phyloP scores from a whole-genome alignment of 1,140 invertebrate genomes.

The Neocloeon triangulifer region DNA sequence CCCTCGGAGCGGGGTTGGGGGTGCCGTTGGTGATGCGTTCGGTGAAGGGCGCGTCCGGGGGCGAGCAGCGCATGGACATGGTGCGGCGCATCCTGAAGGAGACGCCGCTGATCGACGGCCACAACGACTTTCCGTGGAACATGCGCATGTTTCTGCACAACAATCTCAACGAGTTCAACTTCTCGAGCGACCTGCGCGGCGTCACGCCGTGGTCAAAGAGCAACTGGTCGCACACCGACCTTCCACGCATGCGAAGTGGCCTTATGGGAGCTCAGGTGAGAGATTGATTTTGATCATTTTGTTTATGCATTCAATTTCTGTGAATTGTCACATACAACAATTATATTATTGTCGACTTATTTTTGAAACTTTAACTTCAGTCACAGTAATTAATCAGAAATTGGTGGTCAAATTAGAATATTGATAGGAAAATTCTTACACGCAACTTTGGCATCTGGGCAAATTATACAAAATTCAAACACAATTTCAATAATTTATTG shows the following conservation, averaged over 20 bases:
- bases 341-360: no score
- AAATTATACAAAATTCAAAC: no score
- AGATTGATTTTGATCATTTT: no score
- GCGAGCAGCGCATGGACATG: constrained; percentile 23
- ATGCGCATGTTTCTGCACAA: constrained; percentile 61
- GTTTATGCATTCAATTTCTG: no score
- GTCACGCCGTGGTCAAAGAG: constrained; percentile 57
- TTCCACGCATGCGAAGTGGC: constrained; percentile 56
- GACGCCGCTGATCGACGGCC: constrained; percentile 44
- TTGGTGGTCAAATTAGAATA: no score
- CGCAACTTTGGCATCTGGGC: no score
- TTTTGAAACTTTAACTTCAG: no score
- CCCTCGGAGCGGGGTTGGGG: constrained; percentile 22
- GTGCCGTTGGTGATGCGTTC: constrained; percentile 22
- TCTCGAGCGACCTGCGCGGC: constrained; percentile 45
- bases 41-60: constrained; percentile 10
- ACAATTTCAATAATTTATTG: no score
- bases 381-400: no score
- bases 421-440: no score
- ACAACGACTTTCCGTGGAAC: constrained; percentile 76
- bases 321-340: no score
- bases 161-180: constrained; percentile 52
- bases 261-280: constrained; percentile 64
- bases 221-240: constrained; percentile 72
- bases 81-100: constrained; percentile 30